phyloP scores from a whole-genome alignment of 2,113 vertebrate genomes.

The Rhegmatorhina hoffmannsi region DNA sequence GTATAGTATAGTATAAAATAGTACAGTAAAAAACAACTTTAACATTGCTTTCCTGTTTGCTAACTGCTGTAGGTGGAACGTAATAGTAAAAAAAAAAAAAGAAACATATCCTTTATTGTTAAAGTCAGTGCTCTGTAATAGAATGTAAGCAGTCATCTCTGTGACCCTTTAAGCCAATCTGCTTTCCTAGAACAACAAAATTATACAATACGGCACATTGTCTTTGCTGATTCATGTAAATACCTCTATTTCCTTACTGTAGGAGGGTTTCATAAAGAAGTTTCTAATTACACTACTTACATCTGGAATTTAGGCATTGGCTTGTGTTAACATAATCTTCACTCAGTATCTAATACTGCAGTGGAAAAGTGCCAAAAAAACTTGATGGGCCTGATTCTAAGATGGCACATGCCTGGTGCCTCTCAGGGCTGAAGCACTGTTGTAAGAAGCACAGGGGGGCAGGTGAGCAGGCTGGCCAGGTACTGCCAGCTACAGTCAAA shows the following conservation, averaged over 20 bases:
- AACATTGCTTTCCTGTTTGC: neutral
- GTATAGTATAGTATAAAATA: neutral
- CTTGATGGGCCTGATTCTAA: neutral
- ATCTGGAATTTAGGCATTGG: neutral
- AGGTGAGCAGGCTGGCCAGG: neutral
- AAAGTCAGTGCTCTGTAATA: neutral
- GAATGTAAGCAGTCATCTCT: neutral
- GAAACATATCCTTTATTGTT: neutral
- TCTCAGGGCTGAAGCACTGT: neutral
- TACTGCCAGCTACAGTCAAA: neutral
- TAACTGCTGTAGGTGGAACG: neutral
- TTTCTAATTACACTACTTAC: neutral
- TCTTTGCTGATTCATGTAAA: neutral
- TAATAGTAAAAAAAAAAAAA: neutral
- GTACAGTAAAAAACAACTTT: neutral
- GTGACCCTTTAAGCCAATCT: neutral
- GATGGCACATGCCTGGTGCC: neutral
- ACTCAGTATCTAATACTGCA: neutral
- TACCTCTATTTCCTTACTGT: neutral
- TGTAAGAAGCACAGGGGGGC: rapidly evolving
- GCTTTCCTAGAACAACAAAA: neutral
- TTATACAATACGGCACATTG: neutral
- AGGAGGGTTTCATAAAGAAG: neutral
- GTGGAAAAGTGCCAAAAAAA: neutral
- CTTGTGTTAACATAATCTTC: neutral